Conservation (phyloP, 1,140 invertebrate species). For the Aphaenogaster rudis region DNA sequence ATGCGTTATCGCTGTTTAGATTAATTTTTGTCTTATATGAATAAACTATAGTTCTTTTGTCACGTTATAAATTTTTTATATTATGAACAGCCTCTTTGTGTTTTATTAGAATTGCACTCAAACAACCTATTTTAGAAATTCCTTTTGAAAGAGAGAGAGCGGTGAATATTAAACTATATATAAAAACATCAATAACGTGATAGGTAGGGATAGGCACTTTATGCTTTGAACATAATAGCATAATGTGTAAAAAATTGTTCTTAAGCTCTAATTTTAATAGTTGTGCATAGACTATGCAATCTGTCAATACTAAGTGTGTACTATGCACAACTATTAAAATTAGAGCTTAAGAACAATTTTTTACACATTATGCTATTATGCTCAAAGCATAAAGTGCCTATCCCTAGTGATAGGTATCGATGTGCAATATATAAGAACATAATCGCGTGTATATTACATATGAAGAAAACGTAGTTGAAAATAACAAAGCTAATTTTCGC, state of each 20-base stretch:
- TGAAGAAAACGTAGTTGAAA: background rate
- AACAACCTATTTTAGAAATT: background rate
- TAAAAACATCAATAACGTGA: background rate
- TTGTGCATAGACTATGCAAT: too few relatives aligned
- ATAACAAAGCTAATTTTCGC: conserved; percentile 1
- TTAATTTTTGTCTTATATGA: background rate
- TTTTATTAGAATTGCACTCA: background rate
- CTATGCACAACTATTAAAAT: too few relatives aligned
- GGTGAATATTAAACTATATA: background rate
- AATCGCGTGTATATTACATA: background rate
- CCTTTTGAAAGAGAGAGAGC: background rate
- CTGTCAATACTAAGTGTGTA: too few relatives aligned
- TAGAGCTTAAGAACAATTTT: too few relatives aligned
- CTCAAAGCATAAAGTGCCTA: too few relatives aligned
- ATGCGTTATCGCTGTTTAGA: background rate
- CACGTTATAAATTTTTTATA: too few relatives aligned
- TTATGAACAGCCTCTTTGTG: background rate
- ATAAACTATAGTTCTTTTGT: background rate
- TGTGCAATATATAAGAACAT: background rate
- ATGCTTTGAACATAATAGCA: too few relatives aligned
- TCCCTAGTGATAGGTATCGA: background rate
- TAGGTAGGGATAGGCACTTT: background rate
- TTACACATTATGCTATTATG: too few relatives aligned
- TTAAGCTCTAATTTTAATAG: too few relatives aligned
- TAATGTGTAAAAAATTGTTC: too few relatives aligned